phyloP scores from a whole-genome alignment of 2,888 invertebrate genomes.

The Epinotia bilunana region DNA sequence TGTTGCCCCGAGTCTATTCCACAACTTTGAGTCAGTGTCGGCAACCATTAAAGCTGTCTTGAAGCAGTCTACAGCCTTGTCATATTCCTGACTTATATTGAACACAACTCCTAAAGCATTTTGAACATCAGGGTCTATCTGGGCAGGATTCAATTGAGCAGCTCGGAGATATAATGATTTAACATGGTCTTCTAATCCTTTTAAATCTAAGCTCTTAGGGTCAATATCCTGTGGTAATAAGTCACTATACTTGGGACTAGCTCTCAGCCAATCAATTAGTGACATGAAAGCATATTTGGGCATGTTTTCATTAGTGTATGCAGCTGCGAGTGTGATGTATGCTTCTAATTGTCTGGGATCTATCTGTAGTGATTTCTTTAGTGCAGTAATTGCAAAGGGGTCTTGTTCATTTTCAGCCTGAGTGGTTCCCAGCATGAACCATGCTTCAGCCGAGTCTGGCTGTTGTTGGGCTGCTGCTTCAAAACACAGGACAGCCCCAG shows the following conservation, averaged over 20 bases:
- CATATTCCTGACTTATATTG: conserved; percentile 96
- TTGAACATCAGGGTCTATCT: conserved; percentile 95
- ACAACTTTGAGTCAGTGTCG: conserved; percentile 93
- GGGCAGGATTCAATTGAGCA: conserved; percentile 89
- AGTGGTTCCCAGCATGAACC: conserved; percentile 94
- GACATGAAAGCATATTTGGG: conserved; percentile 94
- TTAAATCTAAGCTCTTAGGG: conserved; percentile 71
- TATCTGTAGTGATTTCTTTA: conserved; percentile 92
- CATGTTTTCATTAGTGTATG: conserved; percentile 98
- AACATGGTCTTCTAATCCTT: conserved; percentile 84
- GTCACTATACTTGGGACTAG: conserved; percentile 92
- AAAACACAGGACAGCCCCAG: conserved; percentile 97
- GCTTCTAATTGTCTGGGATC: conserved; percentile 92
- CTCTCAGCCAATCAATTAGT: conserved; percentile 90
- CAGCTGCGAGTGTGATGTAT: conserved; percentile 95
- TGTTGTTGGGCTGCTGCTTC: conserved; percentile 96
- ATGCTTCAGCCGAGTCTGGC: conserved; percentile 91
- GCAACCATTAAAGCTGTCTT: conserved; percentile 93
- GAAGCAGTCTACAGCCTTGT: conserved; percentile 98
- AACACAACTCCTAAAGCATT: conserved; percentile 97
- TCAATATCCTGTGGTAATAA: conserved; percentile 85
- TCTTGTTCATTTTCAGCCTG: conserved; percentile 99
- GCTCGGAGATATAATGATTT: conserved; percentile 91
- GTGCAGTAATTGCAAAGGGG: conserved; percentile 95
- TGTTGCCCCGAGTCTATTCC: conserved; percentile 99